Evolutionary conservation across 2,113 vertebrate genomes (phyloP), one percentile per base, ranked within the genome.

Genomic region (Hippopotamus amphibius): DNA sequence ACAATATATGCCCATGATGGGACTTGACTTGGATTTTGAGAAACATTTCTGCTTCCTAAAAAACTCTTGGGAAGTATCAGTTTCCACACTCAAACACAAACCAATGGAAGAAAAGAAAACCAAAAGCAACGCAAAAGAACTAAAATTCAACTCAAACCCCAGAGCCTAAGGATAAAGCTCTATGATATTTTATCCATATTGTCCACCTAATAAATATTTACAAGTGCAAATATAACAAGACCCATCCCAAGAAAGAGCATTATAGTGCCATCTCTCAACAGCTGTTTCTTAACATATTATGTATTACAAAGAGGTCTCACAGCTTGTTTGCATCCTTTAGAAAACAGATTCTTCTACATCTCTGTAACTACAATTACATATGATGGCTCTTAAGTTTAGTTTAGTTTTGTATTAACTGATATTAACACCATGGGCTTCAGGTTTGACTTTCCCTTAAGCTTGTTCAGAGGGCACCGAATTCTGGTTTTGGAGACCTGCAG

Each of bases 41-140:
- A 88, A 79, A 43, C 4, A 84, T 90, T 59, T 87, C 74, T 80
- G 53, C 28, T 88, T 11, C 50, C 53, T 93, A 48, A 59, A 81
- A 95, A 41, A 22, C 57, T 90, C 48, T 46, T 65, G 26, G 43
- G 43, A 90, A 30, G 9, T 90, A 90, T 87, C 71, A 24, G 1
- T 96, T 92, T 94, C 55, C 53, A 92, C 11, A 21, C 14, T 85
- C 30, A 26, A 30, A 81, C 81, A 82, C 41, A 93, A 96, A 92
- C 59, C 16, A 89, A 4, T 26, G 9, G 17, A 21, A 48, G 22
- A 24, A 46, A 63, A 65, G 41, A 92, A 76, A 95, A 82, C 2
- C 15, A 80, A 84, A 65, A 3, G 9, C 21, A 87, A 26, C 59
- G 21, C 24, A 48, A 71, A 69, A 85, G 30, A 48, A 19, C 26